Evolutionary conservation across 2,888 invertebrate genomes (phyloP).

Genomic region (Lochmaea capreae): DNA sequence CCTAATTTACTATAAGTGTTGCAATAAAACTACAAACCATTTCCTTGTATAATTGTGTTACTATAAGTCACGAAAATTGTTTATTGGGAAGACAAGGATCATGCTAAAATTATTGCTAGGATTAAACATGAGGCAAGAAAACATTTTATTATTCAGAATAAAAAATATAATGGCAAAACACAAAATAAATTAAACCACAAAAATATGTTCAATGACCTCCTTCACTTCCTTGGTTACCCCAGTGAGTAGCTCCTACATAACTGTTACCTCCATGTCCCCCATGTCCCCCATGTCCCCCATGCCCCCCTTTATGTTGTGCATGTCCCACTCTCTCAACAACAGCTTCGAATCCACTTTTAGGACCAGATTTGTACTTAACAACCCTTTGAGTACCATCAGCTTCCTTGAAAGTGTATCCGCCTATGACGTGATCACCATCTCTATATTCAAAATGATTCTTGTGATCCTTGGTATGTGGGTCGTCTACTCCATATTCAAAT

Average conservation of each 20-base stretch:
- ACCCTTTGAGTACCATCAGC: conserved; percentile 62
- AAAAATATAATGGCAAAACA: neutral
- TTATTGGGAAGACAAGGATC: too few relatives aligned
- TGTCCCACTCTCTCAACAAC: conserved; percentile 51
- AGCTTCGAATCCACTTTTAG: conserved; percentile 52
- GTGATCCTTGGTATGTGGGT: conserved; percentile 62
- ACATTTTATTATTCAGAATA: neutral
- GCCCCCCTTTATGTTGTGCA: conserved; percentile 44
- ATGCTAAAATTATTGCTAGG: too few relatives aligned
- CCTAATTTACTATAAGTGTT: too few relatives aligned
- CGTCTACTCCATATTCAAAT: conserved; percentile 62
- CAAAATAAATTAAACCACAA: neutral
- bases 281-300: neutral
- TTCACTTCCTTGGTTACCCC: conserved; percentile 39
- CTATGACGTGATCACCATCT: conserved; percentile 61
- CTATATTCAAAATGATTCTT: conserved; percentile 61
- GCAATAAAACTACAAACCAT: too few relatives aligned
- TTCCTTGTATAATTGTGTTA: too few relatives aligned
- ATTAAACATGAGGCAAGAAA: too few relatives aligned
- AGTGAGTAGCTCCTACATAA: conserved; percentile 51
- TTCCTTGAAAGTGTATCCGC: conserved; percentile 60
- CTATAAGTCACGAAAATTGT: too few relatives aligned
- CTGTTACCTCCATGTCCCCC: conserved; percentile 42
- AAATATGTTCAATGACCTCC: neutral
- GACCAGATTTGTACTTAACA: conserved; percentile 58